Evolutionary conservation across 2,797 vertebrate genomes (phyloP).

Genomic region (Chromis chromis): DNA sequence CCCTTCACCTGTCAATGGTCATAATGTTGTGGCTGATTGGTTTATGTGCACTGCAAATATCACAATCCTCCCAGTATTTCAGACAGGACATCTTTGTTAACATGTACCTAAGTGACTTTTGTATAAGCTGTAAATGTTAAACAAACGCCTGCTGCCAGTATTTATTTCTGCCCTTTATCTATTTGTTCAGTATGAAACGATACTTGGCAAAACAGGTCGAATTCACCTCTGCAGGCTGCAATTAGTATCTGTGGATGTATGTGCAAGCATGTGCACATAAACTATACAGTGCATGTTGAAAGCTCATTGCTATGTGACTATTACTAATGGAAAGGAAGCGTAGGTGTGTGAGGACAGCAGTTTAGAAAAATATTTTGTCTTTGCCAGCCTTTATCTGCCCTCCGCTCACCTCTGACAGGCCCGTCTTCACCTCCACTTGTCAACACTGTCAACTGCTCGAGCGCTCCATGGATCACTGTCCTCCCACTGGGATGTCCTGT

Average conservation of each 20-base stretch:
- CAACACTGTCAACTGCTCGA: conserved; percentile 36
- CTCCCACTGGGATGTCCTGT: conserved; percentile 33
- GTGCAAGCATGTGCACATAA: not conserved
- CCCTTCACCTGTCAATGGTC: too few species aligned
- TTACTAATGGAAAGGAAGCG: conserved; percentile 24
- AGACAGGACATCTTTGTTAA: too few species aligned
- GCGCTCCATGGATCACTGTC: conserved; percentile 46
- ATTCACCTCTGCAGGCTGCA: too few species aligned
- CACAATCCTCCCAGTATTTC: too few species aligned
- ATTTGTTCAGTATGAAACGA: too few species aligned
- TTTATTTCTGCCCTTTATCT: too few species aligned
- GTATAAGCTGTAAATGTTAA: too few species aligned
- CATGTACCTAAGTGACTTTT: too few species aligned
- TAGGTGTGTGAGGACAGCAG: conserved; percentile 16
- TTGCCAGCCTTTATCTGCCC: conserved; percentile 37
- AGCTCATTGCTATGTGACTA: conserved; percentile 9
- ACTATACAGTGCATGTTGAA: not conserved
- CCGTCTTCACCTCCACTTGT: conserved; percentile 50
- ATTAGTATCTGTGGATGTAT: not conserved
- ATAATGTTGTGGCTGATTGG: too few species aligned
- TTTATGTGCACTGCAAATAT: too few species aligned
- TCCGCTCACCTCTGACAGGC: conserved; percentile 40
- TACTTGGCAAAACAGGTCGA: too few species aligned
- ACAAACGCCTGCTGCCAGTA: too few species aligned
- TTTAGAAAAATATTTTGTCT: conserved; percentile 45